These are phyloP conservation scores for Cebus imitator DNA, from an alignment of 2,113 vertebrate species.

Conservation along the genomic window DNA sequence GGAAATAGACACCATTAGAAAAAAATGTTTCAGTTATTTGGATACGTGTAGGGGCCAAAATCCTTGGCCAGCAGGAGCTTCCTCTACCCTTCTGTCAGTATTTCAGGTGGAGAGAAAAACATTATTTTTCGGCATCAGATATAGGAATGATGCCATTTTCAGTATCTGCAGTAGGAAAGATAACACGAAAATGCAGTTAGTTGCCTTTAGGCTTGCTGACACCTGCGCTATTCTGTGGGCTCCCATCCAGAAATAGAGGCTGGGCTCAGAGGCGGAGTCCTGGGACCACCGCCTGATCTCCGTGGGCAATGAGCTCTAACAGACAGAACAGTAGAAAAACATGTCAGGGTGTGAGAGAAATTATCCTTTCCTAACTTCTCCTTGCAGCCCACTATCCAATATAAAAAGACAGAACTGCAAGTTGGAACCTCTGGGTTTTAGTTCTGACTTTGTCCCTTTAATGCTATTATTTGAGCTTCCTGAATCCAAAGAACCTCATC, in stretches of 20 bases:
- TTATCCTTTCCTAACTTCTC: background rate
- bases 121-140: background rate
- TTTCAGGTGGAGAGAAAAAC: background rate
- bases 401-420: background rate
- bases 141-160: no score
- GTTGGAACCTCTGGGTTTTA: background rate
- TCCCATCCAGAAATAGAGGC: background rate
- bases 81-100: background rate
- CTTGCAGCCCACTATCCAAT: background rate
- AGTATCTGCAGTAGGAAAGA: background rate
- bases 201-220: background rate
- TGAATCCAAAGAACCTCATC: background rate
- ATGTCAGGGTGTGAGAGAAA: background rate
- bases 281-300: background rate
- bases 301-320: background rate
- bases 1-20: background rate
- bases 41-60: background rate
- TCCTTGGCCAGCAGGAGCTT: background rate
- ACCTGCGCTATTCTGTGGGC: background rate
- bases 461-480: background rate
- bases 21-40: background rate
- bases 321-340: background rate
- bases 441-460: background rate
- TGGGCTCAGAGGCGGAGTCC: rapidly evolving
- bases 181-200: background rate